Percentiles rank a stretch among this genome's conserved stretches.
These are phyloP conservation scores for Arrhamphus sclerolepis DNA, from an alignment of 2,797 vertebrate species.

Conservation along the genomic window DNA sequence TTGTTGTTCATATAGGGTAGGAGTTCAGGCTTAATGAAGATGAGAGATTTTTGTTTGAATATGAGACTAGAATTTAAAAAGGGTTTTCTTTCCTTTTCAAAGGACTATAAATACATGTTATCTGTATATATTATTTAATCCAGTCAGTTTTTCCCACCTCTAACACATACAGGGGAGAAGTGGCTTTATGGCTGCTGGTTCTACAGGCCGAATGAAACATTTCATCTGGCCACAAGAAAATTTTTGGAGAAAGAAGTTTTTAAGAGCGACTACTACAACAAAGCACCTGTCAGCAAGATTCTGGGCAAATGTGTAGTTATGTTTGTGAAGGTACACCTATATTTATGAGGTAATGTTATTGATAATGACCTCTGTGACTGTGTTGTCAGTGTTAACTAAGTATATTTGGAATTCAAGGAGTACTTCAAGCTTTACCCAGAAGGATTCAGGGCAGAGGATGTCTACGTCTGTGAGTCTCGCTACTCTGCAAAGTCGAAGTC, in stretches of 20 bases:
- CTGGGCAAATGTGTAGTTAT: conserved; percentile 98
- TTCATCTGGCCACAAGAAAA: conserved; percentile 96
- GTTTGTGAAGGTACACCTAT: conserved; percentile 93
- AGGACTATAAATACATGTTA: neutral
- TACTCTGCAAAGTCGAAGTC: conserved; percentile 98
- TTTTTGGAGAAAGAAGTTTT: conserved; percentile 99
- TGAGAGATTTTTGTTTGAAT: no score
- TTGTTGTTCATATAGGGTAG: no score
- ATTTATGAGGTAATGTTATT: neutral
- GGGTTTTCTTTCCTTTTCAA: neutral
- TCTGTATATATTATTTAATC: neutral
- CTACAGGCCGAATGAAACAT: conserved; percentile 97
- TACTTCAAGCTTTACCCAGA: conserved; percentile 98
- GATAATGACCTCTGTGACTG: neutral
- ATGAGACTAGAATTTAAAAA: no score
- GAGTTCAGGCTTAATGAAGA: no score
- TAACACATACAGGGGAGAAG: conserved; percentile 87
- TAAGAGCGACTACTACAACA: conserved; percentile 99
- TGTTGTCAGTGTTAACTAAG: conserved; percentile 8
- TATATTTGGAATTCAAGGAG: conserved; percentile 78
- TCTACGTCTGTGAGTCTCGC: conserved; percentile 96
- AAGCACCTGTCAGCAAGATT: conserved; percentile 97
- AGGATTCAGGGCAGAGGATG: conserved; percentile 92
- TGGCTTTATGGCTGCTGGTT: conserved; percentile 99
- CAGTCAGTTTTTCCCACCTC: neutral